These are phyloP conservation scores for Ceuthmochares aereus DNA, from an alignment of 2,113 vertebrate genomes.

Conservation along the genomic window DNA sequence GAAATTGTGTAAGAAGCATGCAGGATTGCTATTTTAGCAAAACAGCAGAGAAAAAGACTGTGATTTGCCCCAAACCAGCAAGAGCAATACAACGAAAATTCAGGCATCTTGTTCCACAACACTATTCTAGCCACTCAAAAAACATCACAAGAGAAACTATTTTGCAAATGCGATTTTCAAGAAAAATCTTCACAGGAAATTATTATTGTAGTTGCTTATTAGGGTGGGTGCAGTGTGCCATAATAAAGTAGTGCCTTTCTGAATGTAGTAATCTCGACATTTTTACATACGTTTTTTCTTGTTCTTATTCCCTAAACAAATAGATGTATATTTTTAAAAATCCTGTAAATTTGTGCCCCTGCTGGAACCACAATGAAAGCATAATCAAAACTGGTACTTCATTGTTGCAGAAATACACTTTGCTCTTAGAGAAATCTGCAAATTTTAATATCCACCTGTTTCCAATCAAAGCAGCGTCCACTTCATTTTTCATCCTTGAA, in stretches of 20 bases:
- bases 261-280: background rate
- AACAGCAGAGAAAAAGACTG: background rate
- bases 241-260: background rate
- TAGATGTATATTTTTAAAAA: rapidly evolving
- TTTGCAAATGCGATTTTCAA: background rate
- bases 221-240: background rate
- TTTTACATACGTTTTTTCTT: background rate
- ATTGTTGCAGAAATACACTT: background rate
- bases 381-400: background rate
- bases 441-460: background rate
- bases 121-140: background rate
- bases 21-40: background rate
- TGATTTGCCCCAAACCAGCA: background rate
- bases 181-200: background rate
- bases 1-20: background rate
- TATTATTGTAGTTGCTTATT: background rate
- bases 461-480: background rate
- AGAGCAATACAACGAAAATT: background rate
- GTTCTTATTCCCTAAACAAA: background rate
- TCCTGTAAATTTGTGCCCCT: background rate
- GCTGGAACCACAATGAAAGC: background rate
- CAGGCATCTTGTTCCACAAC: background rate
- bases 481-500: background rate
- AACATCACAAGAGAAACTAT: background rate
- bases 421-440: background rate